A percentile compares a stretch with the other conserved stretches of the same genome.
phyloP scores from a whole-genome alignment of 1,140 invertebrate species.

The Calliopsis andreniformis region DNA sequence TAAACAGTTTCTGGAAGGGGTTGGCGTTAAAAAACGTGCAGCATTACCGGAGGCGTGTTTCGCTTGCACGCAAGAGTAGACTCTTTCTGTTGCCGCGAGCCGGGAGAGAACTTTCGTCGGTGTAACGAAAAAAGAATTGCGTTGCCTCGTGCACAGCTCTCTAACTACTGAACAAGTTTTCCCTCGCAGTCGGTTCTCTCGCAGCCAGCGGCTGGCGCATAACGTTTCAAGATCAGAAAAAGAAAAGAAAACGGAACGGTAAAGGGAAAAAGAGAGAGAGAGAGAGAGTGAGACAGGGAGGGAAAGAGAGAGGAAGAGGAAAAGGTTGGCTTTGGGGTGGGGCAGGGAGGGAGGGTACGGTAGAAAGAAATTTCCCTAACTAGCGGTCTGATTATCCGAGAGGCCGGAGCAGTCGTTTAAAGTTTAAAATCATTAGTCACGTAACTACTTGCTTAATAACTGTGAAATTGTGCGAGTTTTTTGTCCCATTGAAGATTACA shows the following conservation, averaged over 20 bases:
- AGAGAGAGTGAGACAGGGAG: no score
- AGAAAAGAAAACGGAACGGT: slow-evolving; percentile 5
- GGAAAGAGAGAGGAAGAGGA: no score
- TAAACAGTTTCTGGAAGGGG: slow-evolving; percentile 55
- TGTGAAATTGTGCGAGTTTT: slow-evolving; percentile 32
- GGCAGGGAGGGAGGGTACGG: background rate
- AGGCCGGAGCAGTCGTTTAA: slow-evolving; percentile 28
- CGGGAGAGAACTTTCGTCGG: slow-evolving; percentile 30
- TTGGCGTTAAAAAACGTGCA: slow-evolving; percentile 15
- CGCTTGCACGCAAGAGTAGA: slow-evolving; percentile 19
- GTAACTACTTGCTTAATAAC: slow-evolving; percentile 48
- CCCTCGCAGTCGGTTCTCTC: slow-evolving; percentile 1
- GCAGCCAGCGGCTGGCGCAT: background rate
- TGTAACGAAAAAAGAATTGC: slow-evolving; percentile 32
- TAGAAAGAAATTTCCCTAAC: slow-evolving; percentile 36
- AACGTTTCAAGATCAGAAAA: slow-evolving; percentile 35
- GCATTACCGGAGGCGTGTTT: slow-evolving; percentile 30
- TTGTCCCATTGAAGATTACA: slow-evolving; percentile 37
- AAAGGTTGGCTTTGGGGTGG: no score
- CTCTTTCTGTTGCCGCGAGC: slow-evolving; percentile 39
- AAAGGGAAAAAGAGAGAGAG: background rate
- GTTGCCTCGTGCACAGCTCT: slow-evolving; percentile 24
- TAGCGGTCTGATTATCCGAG: slow-evolving; percentile 9
- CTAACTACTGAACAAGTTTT: slow-evolving; percentile 49
- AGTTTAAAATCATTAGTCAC: slow-evolving; percentile 46